Conservation (phyloP, 2,113 vertebrate species). For the Sitta europaea region DNA sequence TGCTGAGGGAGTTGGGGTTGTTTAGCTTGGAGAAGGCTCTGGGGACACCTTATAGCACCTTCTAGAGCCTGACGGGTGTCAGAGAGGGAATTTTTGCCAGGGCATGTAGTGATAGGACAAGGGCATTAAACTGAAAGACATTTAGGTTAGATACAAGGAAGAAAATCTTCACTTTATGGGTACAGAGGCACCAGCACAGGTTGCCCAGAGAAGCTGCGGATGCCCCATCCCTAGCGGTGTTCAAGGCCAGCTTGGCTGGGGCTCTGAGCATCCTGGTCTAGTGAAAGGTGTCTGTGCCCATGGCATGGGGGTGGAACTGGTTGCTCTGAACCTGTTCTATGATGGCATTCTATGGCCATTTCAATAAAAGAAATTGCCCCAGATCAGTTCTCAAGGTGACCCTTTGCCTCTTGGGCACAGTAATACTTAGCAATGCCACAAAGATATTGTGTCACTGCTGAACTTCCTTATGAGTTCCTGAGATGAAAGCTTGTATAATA, state of each 20-base stretch:
- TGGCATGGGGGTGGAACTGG: not conserved
- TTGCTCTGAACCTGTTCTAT: not conserved
- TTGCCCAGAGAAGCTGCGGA: not conserved
- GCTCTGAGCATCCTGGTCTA: not conserved
- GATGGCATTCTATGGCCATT: not conserved
- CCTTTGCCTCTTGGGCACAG: not conserved
- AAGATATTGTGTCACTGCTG: not conserved
- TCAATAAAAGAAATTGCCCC: not conserved
- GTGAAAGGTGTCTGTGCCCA: not conserved
- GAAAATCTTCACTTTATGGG: not conserved
- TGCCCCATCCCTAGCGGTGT: not conserved
- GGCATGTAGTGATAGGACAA: not conserved
- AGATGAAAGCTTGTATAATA: not conserved
- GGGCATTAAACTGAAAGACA: not conserved
- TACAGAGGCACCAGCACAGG: not conserved
- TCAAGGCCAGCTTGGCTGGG: not conserved
- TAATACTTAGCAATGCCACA: not conserved
- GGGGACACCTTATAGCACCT: not conserved
- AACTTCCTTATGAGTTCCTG: not conserved
- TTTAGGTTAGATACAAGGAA: not conserved
- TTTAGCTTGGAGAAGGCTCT: not conserved
- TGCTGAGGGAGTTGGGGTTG: not conserved
- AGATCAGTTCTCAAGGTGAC: not conserved
- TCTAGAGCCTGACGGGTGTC: not conserved
- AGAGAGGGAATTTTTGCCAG: not conserved